Percentiles rank a stretch among this genome's conserved stretches.
phyloP scores from a whole-genome alignment of 1,140 invertebrate species.

The Cardiocondyla obscurior region DNA sequence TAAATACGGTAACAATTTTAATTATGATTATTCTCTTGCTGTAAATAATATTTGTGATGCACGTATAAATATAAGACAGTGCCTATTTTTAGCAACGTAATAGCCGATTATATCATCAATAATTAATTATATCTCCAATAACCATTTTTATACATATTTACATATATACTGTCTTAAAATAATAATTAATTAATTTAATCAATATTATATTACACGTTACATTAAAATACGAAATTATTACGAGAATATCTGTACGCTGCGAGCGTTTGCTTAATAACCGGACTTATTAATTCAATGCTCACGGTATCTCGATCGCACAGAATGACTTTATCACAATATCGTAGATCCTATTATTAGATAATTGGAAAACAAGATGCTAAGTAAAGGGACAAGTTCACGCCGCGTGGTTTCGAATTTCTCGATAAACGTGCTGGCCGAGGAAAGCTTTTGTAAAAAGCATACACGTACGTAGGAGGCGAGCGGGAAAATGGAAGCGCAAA shows the following conservation, averaged over 20 bases:
- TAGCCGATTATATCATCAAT: not conserved
- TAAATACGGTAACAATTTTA: conserved; percentile 17
- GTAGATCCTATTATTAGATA: conserved; percentile 23
- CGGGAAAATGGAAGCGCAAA: not conserved
- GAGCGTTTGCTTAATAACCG: not conserved
- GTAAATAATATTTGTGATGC: conserved; percentile 20
- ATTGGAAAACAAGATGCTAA: conserved; percentile 16
- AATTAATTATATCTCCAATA: not conserved
- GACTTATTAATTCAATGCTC: conserved; percentile 2
- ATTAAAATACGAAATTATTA: conserved; percentile 5
- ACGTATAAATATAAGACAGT: not conserved
- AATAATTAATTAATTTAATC: not conserved
- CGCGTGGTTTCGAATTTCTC: conserved; percentile 4
- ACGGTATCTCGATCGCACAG: not conserved
- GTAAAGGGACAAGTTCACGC: not conserved
- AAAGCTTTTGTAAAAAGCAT: not conserved
- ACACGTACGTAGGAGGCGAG: not conserved
- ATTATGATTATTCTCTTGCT: not conserved
- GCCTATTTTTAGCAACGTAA: not conserved
- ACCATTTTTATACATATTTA: not conserved
- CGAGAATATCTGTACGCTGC: not conserved
- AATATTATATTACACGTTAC: not conserved
- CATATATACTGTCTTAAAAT: not conserved
- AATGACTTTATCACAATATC: not conserved
- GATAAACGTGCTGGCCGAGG: conserved; percentile 1